Evolutionary conservation across 2,113 vertebrate species (phyloP).

Genomic region (Motacilla alba): DNA sequence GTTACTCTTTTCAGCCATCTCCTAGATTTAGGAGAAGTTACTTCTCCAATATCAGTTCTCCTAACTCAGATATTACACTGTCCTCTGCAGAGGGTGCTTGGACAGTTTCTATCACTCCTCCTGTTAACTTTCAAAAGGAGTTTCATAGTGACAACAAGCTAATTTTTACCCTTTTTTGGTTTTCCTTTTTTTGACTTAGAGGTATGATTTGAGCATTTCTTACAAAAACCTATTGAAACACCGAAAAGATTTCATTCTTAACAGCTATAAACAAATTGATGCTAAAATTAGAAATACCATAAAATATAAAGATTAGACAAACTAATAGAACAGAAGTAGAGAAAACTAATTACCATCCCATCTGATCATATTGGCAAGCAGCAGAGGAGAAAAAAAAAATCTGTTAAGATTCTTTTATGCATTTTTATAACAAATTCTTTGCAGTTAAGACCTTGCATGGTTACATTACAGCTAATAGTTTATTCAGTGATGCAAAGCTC

Average conservation of each 20-base stretch:
- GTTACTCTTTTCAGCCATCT: background rate
- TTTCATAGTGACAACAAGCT: background rate
- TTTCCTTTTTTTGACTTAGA: background rate
- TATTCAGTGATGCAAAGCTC: background rate
- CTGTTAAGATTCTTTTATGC: conserved; percentile 19
- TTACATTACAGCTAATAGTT: background rate
- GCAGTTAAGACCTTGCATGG: background rate
- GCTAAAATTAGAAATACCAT: background rate
- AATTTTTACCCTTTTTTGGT: background rate
- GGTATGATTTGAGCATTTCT: background rate
- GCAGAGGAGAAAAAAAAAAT: conserved; percentile 60
- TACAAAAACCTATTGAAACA: background rate
- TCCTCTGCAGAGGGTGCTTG: background rate
- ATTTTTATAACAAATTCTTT: background rate
- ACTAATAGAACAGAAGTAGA: conserved; percentile 28
- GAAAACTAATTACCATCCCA: conserved; percentile 90
- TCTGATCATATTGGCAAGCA: conserved; percentile 84
- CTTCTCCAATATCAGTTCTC: background rate
- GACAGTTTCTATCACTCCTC: background rate
- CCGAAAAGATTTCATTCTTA: background rate
- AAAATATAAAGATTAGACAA: background rate
- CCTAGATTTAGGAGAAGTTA: background rate
- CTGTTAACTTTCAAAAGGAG: background rate
- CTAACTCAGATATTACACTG: background rate
- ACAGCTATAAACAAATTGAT: background rate